These are phyloP conservation scores for Leptura quadrifasciata DNA, from an alignment of 2,888 invertebrate genomes.

Conservation along the genomic window DNA sequence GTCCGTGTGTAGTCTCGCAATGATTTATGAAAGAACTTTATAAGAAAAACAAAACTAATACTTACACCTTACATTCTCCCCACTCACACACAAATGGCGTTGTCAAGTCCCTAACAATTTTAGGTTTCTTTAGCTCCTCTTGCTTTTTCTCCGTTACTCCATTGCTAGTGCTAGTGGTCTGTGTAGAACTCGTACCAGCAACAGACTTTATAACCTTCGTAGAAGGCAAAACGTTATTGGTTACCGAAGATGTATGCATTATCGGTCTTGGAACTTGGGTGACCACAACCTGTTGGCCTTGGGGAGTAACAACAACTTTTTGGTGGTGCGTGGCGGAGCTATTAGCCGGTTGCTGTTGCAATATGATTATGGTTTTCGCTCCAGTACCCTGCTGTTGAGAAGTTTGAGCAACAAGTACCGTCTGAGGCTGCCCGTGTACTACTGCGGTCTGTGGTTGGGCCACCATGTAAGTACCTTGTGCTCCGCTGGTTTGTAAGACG, in stretches of 20 bases:
- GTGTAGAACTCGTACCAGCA: conserved; percentile 50
- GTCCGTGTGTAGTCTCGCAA: too few species aligned
- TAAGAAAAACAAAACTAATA: conserved; percentile 43
- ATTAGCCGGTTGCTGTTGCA: conserved; percentile 77
- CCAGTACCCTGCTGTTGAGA: conserved; percentile 80
- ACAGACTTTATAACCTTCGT: conserved; percentile 64
- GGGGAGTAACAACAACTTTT: conserved; percentile 79
- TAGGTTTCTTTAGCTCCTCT: conserved; percentile 66
- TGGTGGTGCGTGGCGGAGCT: conserved; percentile 73
- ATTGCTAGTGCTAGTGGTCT: conserved; percentile 55
- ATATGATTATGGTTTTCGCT: conserved; percentile 82
- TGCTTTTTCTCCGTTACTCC: conserved; percentile 58
- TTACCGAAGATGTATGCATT: conserved; percentile 74
- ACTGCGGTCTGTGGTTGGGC: conserved; percentile 80
- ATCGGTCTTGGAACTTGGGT: conserved; percentile 78
- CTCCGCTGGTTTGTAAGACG: conserved; percentile 75
- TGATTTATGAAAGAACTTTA: too few species aligned
- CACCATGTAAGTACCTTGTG: conserved; percentile 80
- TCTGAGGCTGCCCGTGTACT: conserved; percentile 79
- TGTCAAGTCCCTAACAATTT: conserved; percentile 69
- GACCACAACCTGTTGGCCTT: conserved; percentile 80
- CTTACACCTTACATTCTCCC: conserved; percentile 88
- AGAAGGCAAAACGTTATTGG: conserved; percentile 70
- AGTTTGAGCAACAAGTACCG: conserved; percentile 81
- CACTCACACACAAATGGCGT: conserved; percentile 91